Base-by-base conservation (phyloP, 2,797 vertebrate species). In the Salmo trutta region DNA sequence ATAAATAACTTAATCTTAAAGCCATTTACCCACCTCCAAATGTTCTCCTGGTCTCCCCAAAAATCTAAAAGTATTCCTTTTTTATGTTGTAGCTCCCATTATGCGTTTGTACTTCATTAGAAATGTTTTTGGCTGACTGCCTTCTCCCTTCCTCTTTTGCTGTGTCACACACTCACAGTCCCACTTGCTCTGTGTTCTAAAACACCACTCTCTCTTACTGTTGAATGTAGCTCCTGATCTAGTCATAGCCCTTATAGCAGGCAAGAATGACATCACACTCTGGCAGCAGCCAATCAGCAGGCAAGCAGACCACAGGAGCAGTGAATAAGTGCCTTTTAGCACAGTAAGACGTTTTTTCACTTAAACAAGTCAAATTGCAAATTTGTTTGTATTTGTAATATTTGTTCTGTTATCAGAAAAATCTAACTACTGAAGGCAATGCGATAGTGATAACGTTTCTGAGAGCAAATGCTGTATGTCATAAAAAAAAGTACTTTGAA, bases 51-150 rank as follows among this genome's bases (percentile, higher is more conserved):
- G 62, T 51, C 41, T 67, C 53, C 36, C 74, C 68, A 54, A 68
- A 29, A 65, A 67, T 51, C 64, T 53, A 29, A 33, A 74, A 74
- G 21, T 65, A 74, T 62, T 65, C 73, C 73, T 27, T 74, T n/a
- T 68, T 31, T 19, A 33, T 68, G 16, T 33, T 16, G 21, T 31
- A 36, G 31, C 29, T 68, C 66, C 29, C 29, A 33, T 36, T 31
- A 31, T 31, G 14, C 8, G 15, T 67, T 33, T 33, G 15, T n/a
- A 17, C 66, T 68, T 68, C 66, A 68, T 68, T 68, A 1, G 66
- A 68, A 68, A 31, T 33, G 5, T 5, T 31, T n/a, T 59, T 59
- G 56, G 56, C 56, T 59, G 19, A 59, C 17, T 19, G 56, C 56
- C 56, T 15, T 69, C 36, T 33, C 16, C 16, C 52, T 73, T 17